Evolutionary conservation across 1,140 invertebrate species (phyloP).

Genomic region (Drosophila teissieri): DNA sequence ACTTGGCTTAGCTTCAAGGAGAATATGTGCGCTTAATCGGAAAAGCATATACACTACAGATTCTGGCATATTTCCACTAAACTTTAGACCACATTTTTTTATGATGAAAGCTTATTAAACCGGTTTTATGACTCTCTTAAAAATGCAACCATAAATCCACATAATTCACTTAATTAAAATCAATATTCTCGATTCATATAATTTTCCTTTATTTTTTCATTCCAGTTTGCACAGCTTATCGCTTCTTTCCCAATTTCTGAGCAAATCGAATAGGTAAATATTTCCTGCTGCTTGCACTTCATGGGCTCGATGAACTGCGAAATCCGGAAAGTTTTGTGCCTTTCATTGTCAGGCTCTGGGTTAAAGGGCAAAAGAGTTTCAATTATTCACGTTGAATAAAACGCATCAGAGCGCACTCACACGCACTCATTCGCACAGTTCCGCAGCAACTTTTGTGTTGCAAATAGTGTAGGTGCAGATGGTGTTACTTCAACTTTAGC

Average conservation of each 20-base stretch:
- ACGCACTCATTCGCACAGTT: conserved; percentile 5
- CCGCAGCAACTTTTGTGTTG: neutral
- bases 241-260: conserved; percentile 1
- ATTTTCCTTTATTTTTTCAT: no score
- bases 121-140: neutral
- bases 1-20: neutral
- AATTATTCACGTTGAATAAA: conserved; percentile 76
- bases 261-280: conserved; percentile 29
- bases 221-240: neutral
- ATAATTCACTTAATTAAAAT: no score
- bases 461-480: no score
- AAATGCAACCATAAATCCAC: neutral
- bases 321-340: conserved; percentile 8
- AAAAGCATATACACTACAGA: neutral
- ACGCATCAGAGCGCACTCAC: conserved; percentile 50
- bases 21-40: neutral
- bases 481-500: no score
- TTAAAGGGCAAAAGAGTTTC: conserved; percentile 34
- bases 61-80: no score
- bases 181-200: no score
- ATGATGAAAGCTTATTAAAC: no score
- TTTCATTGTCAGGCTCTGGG: conserved; percentile 15
- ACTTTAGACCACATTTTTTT: no score
- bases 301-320: conserved; percentile 32
- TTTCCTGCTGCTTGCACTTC: conserved; percentile 21